Conservation (phyloP, 2,113 vertebrate genomes). For the Bos javanicus region DNA sequence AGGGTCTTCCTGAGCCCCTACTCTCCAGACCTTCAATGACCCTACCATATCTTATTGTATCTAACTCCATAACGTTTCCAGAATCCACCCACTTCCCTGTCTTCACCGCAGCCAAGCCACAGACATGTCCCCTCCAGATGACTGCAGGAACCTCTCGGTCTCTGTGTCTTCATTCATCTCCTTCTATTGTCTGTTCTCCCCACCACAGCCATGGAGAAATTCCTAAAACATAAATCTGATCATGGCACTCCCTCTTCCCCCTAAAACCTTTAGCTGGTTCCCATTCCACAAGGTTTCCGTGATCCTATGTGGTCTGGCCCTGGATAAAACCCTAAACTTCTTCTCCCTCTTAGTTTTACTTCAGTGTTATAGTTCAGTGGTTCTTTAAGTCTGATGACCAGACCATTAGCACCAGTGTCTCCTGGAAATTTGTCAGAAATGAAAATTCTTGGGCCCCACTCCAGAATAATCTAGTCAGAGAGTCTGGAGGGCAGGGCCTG, state of each 20-base stretch:
- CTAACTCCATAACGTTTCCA: not conserved
- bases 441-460: not conserved
- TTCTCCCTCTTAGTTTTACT: not conserved
- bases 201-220: not conserved
- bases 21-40: not conserved
- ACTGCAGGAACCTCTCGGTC: not conserved
- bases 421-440: not conserved
- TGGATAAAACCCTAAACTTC: not conserved
- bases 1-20: not conserved
- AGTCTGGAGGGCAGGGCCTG: not conserved
- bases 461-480: not conserved
- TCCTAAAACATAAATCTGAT: not conserved
- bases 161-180: too few relatives aligned
- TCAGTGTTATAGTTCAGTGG: not conserved
- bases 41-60: not conserved
- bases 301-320: not conserved
- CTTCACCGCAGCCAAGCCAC: not conserved
- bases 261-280: not conserved
- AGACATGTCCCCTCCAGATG: not conserved
- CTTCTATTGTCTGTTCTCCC: not conserved
- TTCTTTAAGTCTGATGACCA: not conserved
- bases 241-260: not conserved
- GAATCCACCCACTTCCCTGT: not conserved
- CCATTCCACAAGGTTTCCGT: fast-evolving
- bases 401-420: not conserved